Evolutionary conservation across 2,797 vertebrate species (phyloP).

Genomic region (Lycodopsis pacificus): DNA sequence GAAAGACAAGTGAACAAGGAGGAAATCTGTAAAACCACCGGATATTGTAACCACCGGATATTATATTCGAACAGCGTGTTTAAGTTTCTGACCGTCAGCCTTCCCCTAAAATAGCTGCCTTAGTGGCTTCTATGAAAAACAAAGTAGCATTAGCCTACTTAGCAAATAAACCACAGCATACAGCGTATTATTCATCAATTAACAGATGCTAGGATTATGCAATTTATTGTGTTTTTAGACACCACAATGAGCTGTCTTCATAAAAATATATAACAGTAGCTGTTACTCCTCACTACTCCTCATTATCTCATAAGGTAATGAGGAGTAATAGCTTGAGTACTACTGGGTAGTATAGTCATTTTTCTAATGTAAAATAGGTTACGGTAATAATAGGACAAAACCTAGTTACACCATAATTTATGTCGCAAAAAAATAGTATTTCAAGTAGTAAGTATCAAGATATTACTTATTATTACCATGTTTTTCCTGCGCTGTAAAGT

Average conservation of each 20-base stretch:
- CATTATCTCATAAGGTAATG: background rate
- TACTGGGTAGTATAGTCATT: background rate
- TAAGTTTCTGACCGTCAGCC: background rate
- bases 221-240: background rate
- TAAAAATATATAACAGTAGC: background rate
- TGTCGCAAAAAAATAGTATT: background rate
- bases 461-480: background rate
- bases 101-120: background rate
- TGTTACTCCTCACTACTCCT: too few species aligned
- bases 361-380: background rate
- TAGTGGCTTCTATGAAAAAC: background rate
- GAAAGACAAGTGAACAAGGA: constrained; percentile 18
- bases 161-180: background rate
- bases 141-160: background rate
- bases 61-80: background rate
- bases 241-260: background rate
- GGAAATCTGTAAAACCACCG: constrained; percentile 52
- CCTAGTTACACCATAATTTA: background rate
- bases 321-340: background rate
- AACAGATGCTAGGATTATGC: background rate
- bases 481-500: background rate
- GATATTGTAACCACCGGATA: background rate
- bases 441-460: background rate
- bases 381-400: background rate
- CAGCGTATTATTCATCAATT: background rate